Evolutionary conservation across 2,797 vertebrate species (phyloP), one percentile per base, ranked within the genome.

Genomic region (Sebastes kiyomatsui): DNA sequence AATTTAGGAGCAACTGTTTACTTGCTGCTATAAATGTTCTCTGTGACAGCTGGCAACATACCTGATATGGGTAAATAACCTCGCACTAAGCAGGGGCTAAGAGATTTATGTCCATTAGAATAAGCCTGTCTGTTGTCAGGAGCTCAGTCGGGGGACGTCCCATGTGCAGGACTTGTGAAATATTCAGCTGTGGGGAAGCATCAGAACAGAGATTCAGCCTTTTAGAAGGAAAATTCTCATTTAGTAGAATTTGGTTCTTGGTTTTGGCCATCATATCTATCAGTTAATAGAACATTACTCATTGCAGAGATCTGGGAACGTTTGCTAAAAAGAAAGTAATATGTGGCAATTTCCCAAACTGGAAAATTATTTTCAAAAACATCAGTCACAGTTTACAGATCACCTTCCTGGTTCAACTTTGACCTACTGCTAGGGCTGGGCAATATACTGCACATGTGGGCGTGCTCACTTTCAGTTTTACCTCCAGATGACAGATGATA

Each of bases 31-130:
- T 76, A 82, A 91, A 88, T 82, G 86, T 73, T 79, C 61, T 46
- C 28, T 74, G 16, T 83, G 79, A 71, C 88, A 82, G 75, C 85
- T 88, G 84, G 76, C 71, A 76, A 65, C 62, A 79, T 55, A 69
- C 55, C 52, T 61, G 75, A 84, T 79, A 80, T 64, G 82, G 64
- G 64, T 84, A 87, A 90, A 86, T 85, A 87, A 65, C 55, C 81
- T 71, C 59, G 59, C 69, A 28, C 72, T 81, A 67, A 74, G 72
- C 80, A 32, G 78, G 7, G 52, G 33, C 70, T 81, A 79, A 85
- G 72, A 85, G 83, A 94, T 91, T 84, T 46, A 62, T 67, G 82
- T 72, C 82, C 84, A 92, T 93, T 88, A 89, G 78, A 65, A 80
- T 87, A 88, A 92, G 82, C 77, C 71, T 12, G 77, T 87, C 88